Evolutionary conservation across 2,113 vertebrate genomes (phyloP).

Genomic region (Carlito syrichta): DNA sequence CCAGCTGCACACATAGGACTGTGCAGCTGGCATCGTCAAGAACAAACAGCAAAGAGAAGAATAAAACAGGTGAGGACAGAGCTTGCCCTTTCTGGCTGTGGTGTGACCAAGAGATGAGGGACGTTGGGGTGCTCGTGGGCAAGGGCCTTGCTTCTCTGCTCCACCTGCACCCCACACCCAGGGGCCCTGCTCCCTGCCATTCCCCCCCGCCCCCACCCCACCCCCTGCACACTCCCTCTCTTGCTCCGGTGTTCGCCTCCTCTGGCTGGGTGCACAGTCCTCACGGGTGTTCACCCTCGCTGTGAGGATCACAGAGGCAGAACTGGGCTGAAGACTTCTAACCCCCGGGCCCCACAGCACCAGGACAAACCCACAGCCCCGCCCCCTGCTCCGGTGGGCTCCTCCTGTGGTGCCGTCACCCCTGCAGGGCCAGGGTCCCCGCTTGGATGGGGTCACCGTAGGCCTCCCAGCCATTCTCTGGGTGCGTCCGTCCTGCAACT

Average conservation of each 20-base stretch:
- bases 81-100: no score
- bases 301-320: background rate
- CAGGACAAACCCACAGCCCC: no score
- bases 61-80: background rate
- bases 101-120: no score
- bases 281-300: background rate
- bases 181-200: background rate
- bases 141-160: background rate
- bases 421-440: background rate
- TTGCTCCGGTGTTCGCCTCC: background rate
- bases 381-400: background rate
- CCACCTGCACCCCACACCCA: background rate
- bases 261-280: background rate
- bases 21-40: background rate
- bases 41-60: background rate
- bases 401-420: background rate
- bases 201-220: accelerated
- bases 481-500: no score
- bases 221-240: no score
- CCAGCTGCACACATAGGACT: background rate
- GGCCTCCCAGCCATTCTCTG: background rate
- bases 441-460: background rate
- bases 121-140: background rate
- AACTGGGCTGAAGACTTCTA: background rate
- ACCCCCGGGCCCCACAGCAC: no score